Base-by-base conservation (phyloP, 2,888 invertebrate species). In the Lasioglossum pauxillum region DNA sequence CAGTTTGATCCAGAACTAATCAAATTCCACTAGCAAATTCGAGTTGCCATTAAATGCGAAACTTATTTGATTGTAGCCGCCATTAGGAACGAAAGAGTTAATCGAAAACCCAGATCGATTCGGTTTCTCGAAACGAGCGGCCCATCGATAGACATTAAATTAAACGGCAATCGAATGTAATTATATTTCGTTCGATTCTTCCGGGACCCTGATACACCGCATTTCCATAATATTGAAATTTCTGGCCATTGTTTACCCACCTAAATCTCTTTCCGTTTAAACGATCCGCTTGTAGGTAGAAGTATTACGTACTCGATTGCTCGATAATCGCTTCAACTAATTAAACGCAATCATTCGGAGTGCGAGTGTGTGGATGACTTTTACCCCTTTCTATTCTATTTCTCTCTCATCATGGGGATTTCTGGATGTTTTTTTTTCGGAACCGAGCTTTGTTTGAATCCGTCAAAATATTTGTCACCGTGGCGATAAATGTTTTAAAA, bases 21-120 rank as follows among this genome's bases (percentile, higher is more conserved):
- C 8, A 53, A 53, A n/a, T 53, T 53, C 10, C 53, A n/a, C 2
- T 53, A 23, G 23, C 3, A 23, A 53, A 53, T n/a, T n/a, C n/a
- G 23, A 53, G 53, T 53, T 53, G 23, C 10, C 53, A 10, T n/a
- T n/a, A 16, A 64, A 64, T 31, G 31, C 16, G 16, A 64, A 16
- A 31, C 31, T 64, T 35, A 35, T 35, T 31, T 31, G 64, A 31
- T 64, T 31, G 64, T 64, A 64, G 31, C 14, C 64, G 7, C 7
- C 64, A 31, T 64, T 64, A 31, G 16, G 31, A 16, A 64, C 14
- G 31, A 16, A 64, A 64, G 7, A 46, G 57, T 67, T n/a, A 73
- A 77, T 73, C 74, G 73, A 46, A 77, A 74, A 57, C 41, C 10
- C 3, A 5, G 31, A 77, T 83, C 38, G 67, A 83, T 77, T 67